Evolutionary conservation across 2,113 vertebrate species (phyloP).

Genomic region (Argyrosomus japonicus): DNA sequence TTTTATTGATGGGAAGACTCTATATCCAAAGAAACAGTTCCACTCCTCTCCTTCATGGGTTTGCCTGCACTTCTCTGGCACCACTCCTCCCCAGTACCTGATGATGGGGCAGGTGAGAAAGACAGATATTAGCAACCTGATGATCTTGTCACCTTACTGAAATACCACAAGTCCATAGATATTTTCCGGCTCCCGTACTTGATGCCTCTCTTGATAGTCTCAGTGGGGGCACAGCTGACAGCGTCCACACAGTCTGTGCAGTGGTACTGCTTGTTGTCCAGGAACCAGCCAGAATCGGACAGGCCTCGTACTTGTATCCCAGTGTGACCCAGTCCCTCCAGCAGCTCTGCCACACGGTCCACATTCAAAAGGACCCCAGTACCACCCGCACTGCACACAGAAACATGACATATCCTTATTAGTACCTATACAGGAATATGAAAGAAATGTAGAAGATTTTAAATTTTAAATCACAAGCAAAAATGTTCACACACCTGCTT

Average conservation of each 20-base stretch:
- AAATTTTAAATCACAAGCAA: not conserved
- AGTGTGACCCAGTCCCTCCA: constrained; percentile 90
- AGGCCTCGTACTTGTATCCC: constrained; percentile 95
- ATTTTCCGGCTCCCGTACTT: constrained; percentile 82
- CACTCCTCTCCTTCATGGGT: constrained; percentile 95
- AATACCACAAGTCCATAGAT: not conserved
- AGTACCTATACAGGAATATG: not conserved
- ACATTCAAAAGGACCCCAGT: constrained; percentile 96
- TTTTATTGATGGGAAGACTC: constrained; percentile 95
- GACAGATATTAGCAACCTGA: constrained; percentile 6
- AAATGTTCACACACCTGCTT: constrained; percentile 89
- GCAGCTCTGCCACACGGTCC: constrained; percentile 92
- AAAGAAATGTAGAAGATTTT: not conserved
- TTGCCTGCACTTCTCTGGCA: constrained; percentile 92
- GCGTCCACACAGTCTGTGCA: constrained; percentile 93
- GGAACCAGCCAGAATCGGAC: constrained; percentile 96
- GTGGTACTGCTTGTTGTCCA: constrained; percentile 97
- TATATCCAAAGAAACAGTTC: constrained; percentile 99
- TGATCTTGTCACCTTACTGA: not conserved
- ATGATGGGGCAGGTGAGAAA: constrained; percentile 63
- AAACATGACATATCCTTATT: not conserved
- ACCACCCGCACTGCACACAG: constrained; percentile 89
- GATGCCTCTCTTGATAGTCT: constrained; percentile 96
- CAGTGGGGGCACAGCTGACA: constrained; percentile 91
- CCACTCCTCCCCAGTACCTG: constrained; percentile 95